A percentile compares a stretch with the other conserved stretches of the same genome.
Conservation (phyloP, 2,888 invertebrate genomes). For the Sminthurides aquaticus region DNA sequence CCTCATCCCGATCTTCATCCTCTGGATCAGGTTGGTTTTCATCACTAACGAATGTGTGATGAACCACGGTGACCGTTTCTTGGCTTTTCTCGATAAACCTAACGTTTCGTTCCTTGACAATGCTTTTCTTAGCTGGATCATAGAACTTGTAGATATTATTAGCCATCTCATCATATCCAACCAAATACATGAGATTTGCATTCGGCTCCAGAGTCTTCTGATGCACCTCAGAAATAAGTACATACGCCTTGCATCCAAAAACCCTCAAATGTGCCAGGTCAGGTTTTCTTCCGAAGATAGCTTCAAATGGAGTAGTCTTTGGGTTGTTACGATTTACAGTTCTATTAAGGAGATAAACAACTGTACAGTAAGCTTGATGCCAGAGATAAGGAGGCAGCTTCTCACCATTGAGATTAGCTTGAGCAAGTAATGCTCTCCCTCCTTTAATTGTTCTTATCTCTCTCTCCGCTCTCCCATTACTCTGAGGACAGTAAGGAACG, state of each 20-base stretch:
- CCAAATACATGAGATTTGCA: neutral
- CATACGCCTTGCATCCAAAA: neutral
- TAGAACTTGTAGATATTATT: neutral
- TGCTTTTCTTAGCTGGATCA: neutral
- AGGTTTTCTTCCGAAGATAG: neutral
- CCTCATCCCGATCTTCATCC: too few species aligned
- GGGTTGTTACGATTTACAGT: neutral
- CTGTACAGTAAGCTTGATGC: neutral
- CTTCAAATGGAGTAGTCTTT: neutral
- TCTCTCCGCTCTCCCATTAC: constrained; percentile 44
- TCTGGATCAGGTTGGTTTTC: too few species aligned
- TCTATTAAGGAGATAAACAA: neutral
- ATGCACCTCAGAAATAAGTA: neutral
- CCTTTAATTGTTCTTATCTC: constrained; percentile 45
- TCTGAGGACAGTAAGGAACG: constrained; percentile 25
- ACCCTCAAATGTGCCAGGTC: neutral
- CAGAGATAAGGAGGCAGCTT: neutral
- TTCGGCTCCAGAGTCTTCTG: neutral
- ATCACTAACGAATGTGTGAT: too few species aligned
- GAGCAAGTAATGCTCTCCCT: too few species aligned
- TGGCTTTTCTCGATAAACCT: too few species aligned
- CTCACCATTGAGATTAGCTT: too few species aligned
- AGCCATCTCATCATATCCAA: neutral
- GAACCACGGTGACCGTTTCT: too few species aligned
- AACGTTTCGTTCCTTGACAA: too few species aligned